Base-by-base conservation (phyloP, 2,113 vertebrate species). In the Sebastes schlegelii region DNA sequence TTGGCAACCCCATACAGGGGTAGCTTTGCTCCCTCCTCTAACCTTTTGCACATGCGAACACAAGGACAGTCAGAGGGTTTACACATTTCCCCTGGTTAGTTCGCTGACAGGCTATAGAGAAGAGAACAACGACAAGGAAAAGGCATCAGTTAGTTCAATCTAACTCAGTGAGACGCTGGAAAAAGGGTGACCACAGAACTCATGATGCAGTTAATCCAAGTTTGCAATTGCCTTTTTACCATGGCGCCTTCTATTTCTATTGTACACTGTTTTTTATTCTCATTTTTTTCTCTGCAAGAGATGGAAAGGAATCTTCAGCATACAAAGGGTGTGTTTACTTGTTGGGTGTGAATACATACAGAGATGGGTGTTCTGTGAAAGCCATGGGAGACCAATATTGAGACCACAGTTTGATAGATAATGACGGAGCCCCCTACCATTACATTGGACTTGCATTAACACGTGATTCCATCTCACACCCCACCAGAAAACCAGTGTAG, bases 171-270 rank as follows among this genome's bases (percentile, higher is more conserved):
- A 87, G 71, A 80, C 26, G 61, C 79, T 67, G 86, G 84, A 84
- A 84, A 89, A 85, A 84, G 85, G 77, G 90, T 88, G 92, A 93
- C 84, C 80, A 86, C 74, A 69, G 75, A 85, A 91, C 86, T 91
- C 80, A 82, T 71, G 83, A 92, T 91, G 91, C 92, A 93, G 94
- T 93, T 89, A 85, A 91, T 92, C 89, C 88, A 89, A 86, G 89
- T 93, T 93, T 94, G 90, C 86, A 90, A 91, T 90, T 90, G 93
- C 91, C 93, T 94, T 94, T 92, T 91, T 91, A 91, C 93, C 94
- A 92, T 92, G 90, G 90, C 92, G 91, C 92, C 94, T 96, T 94
- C 91, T 86, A 87, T 92, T 92, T 92, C 85, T 93, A 89, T 90
- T 85, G 87, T 89, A 85, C 78, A 79, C 79, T 66, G 55, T 87